Evolutionary conservation across 2,888 invertebrate species (phyloP).

Genomic region (Phlogophora meticulosa): DNA sequence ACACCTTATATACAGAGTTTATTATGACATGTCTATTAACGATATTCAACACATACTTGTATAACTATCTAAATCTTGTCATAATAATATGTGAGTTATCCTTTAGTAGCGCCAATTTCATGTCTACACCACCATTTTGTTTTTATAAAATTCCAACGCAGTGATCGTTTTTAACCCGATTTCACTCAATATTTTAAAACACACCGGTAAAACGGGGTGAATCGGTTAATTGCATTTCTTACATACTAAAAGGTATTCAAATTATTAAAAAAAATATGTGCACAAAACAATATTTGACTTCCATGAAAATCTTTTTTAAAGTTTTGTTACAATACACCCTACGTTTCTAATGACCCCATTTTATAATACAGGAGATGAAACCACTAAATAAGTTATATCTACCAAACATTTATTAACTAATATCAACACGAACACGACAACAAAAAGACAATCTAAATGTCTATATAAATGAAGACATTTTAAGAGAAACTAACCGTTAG

Average conservation of each 20-base stretch:
- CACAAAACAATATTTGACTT: too few species aligned
- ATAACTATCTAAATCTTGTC: background rate
- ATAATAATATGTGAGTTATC: background rate
- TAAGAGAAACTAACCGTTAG: conserved; percentile 68
- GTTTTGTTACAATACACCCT: too few species aligned
- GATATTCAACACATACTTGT: background rate
- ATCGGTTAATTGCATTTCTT: too few species aligned
- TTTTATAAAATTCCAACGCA: too few species aligned
- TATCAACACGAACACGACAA: conserved; percentile 24
- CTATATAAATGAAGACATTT: conserved; percentile 50
- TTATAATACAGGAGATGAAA: background rate
- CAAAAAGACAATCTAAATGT: conserved; percentile 40
- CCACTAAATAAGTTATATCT: background rate
- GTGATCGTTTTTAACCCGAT: too few species aligned
- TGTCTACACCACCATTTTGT: background rate
- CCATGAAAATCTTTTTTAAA: too few species aligned
- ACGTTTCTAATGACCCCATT: too few species aligned
- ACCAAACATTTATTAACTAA: background rate
- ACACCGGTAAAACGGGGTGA: too few species aligned
- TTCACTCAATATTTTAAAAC: too few species aligned
- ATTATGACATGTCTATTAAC: conserved; percentile 1
- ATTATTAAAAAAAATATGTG: too few species aligned
- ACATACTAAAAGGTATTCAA: too few species aligned
- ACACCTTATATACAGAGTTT: background rate
- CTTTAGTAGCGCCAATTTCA: background rate